phyloP scores from a whole-genome alignment of 1,140 invertebrate species.

The Eubasilissa regina region DNA sequence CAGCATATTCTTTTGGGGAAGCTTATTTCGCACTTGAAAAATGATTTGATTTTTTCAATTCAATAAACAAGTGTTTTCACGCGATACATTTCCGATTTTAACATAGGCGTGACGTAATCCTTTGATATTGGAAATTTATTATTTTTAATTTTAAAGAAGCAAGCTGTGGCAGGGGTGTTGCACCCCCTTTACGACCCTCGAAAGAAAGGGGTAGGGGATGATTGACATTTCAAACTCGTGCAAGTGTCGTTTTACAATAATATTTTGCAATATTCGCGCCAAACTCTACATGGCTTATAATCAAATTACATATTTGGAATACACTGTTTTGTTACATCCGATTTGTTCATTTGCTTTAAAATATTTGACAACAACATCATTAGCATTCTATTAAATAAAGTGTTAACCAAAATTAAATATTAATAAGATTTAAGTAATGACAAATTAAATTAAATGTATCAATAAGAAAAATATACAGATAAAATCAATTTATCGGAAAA shows the following conservation, averaged over 20 bases:
- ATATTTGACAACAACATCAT: no score
- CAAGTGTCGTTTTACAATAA: constrained; percentile 28
- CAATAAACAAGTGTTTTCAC: not conserved
- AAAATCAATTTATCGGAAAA: no score
- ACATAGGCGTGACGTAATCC: constrained; percentile 42
- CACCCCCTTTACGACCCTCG: not conserved
- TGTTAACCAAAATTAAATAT: no score
- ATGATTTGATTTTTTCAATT: no score
- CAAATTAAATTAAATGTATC: no score
- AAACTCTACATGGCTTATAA: not conserved
- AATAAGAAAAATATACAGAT: no score
- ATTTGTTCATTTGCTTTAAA: no score
- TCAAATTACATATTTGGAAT: not conserved
- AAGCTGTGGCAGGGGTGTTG: constrained; percentile 18
- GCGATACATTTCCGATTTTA: constrained; percentile 22
- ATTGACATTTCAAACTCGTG: constrained; percentile 35
- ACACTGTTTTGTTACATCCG: no score
- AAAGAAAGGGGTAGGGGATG: not conserved
- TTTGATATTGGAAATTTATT: constrained; percentile 53
- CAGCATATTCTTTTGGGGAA: no score
- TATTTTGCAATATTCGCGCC: constrained; percentile 14
- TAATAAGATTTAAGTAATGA: no score
- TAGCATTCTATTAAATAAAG: no score
- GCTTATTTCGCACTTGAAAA: no score
- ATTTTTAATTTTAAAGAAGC: constrained; percentile 49